phyloP scores from a whole-genome alignment of 2,113 vertebrate genomes.

The Euleptes europaea region DNA sequence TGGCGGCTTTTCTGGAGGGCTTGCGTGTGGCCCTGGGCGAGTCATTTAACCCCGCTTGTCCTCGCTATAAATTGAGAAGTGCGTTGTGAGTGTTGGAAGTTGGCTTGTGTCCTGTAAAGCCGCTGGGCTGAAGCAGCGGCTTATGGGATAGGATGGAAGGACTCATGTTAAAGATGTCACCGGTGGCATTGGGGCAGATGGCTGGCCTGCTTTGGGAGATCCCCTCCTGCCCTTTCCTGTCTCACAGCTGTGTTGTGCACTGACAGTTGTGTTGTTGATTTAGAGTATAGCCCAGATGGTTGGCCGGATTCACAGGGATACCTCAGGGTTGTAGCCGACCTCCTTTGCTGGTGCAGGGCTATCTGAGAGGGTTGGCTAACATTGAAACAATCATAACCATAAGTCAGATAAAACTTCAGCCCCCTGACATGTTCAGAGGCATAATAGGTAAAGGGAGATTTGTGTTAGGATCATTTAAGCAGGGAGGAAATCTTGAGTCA shows the following conservation, averaged over 20 bases:
- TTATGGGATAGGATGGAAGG: not conserved
- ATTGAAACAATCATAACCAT: too few species aligned
- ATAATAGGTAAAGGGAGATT: too few species aligned
- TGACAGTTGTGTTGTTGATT: not conserved
- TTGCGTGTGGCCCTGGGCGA: constrained; percentile 54
- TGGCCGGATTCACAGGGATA: not conserved
- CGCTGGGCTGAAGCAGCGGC: constrained; percentile 25
- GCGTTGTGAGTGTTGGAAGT: not conserved
- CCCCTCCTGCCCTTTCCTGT: not conserved
- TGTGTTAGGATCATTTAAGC: too few species aligned
- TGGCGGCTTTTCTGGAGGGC: constrained; percentile 26
- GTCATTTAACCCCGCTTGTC: constrained; percentile 51
- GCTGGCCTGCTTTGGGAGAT: not conserved
- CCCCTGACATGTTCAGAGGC: too few species aligned
- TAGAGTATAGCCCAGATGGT: not conserved
- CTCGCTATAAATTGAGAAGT: not conserved
- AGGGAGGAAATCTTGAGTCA: too few species aligned
- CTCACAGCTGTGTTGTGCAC: not conserved
- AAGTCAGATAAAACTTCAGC: too few species aligned
- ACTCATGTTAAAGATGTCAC: not conserved
- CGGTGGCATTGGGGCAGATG: not conserved
- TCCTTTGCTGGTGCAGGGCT: too few species aligned
- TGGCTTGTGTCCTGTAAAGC: constrained; percentile 41
- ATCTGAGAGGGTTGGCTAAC: too few species aligned
- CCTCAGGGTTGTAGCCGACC: too few species aligned